phyloP scores from a whole-genome alignment of 2,888 invertebrate genomes.

The Zelleria hepariella region DNA sequence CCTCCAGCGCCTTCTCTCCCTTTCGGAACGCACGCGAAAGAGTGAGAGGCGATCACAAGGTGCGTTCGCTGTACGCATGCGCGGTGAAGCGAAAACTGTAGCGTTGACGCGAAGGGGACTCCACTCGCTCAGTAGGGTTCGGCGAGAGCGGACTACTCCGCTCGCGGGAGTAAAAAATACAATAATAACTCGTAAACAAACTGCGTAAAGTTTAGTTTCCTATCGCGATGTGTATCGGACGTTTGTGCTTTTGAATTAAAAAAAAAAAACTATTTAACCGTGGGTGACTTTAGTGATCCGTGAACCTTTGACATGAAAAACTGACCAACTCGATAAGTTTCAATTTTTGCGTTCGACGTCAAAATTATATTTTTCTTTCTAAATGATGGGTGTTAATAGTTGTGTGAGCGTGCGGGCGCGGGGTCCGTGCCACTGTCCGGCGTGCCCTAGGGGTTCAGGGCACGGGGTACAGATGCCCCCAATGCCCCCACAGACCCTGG shows the following conservation, averaged over 20 bases:
- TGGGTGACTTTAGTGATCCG: not conserved
- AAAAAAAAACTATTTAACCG: not conserved
- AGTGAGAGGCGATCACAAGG: slow-evolving; percentile 15
- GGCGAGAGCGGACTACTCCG: slow-evolving; percentile 48
- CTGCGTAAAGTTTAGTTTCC: not conserved
- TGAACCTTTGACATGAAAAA: not conserved
- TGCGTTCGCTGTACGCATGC: slow-evolving; percentile 23
- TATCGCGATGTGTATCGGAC: not conserved
- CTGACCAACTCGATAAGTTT: too few species aligned
- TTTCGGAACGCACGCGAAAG: slow-evolving; percentile 9
- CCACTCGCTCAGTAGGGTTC: slow-evolving; percentile 51
- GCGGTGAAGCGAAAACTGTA: slow-evolving; percentile 25
- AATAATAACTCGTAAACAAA: not conserved
- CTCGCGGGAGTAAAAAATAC: slow-evolving; percentile 15
- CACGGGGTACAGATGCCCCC: slow-evolving; percentile 47
- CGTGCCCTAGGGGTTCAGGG: slow-evolving; percentile 60
- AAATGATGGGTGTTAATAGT: slow-evolving; percentile 70
- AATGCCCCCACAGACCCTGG: slow-evolving; percentile 60
- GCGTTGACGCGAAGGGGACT: slow-evolving; percentile 5
- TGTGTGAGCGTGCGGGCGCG: slow-evolving; percentile 72
- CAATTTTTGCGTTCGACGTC: too few species aligned
- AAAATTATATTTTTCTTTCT: too few species aligned
- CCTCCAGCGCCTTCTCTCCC: slow-evolving; percentile 16
- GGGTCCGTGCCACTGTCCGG: slow-evolving; percentile 70
- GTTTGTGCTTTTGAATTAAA: not conserved